phyloP scores from a whole-genome alignment of 2,113 vertebrate species.

The Nannobrachium achirus region DNA sequence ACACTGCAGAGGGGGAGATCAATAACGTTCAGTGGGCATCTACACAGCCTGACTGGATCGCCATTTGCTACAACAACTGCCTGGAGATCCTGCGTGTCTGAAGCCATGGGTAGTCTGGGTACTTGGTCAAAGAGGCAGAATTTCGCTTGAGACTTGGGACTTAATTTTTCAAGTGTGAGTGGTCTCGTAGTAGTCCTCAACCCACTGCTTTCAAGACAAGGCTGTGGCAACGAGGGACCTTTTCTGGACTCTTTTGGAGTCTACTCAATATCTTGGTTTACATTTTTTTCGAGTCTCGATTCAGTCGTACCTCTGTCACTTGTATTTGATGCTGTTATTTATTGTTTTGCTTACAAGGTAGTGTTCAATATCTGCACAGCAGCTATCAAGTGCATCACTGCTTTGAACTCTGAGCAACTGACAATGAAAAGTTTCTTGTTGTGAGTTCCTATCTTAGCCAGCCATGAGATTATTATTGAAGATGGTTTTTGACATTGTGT shows the following conservation, averaged over 20 bases:
- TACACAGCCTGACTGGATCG: slow-evolving; percentile 99
- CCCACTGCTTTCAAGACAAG: slow-evolving; percentile 16
- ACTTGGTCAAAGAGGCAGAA: slow-evolving; percentile 12
- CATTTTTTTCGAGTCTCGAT: slow-evolving; percentile 30
- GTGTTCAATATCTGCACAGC: slow-evolving; percentile 32
- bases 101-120: slow-evolving; percentile 32
- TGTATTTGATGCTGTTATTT: slow-evolving; percentile 63
- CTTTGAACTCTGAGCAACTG: slow-evolving; percentile 17
- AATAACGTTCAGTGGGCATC: slow-evolving; percentile 99
- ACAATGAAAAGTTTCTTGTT: slow-evolving; percentile 18
- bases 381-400: slow-evolving; percentile 19
- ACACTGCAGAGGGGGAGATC: slow-evolving; percentile 98
- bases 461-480: slow-evolving; percentile 44
- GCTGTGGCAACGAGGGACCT: slow-evolving; percentile 36
- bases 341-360: slow-evolving; percentile 61
- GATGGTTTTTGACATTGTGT: slow-evolving; percentile 52
- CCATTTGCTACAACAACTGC: slow-evolving; percentile 99
- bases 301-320: slow-evolving; percentile 44
- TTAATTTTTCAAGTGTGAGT: slow-evolving; percentile 23
- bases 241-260: slow-evolving; percentile 30
- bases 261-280: slow-evolving; percentile 60
- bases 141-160: slow-evolving; percentile 32
- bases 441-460: slow-evolving; percentile 38
- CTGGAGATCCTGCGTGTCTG: slow-evolving; percentile 97
- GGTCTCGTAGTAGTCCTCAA: slow-evolving; percentile 19